These are phyloP conservation scores for Catharus ustulatus DNA, from an alignment of 2,797 vertebrate genomes.

Conservation along the genomic window DNA sequence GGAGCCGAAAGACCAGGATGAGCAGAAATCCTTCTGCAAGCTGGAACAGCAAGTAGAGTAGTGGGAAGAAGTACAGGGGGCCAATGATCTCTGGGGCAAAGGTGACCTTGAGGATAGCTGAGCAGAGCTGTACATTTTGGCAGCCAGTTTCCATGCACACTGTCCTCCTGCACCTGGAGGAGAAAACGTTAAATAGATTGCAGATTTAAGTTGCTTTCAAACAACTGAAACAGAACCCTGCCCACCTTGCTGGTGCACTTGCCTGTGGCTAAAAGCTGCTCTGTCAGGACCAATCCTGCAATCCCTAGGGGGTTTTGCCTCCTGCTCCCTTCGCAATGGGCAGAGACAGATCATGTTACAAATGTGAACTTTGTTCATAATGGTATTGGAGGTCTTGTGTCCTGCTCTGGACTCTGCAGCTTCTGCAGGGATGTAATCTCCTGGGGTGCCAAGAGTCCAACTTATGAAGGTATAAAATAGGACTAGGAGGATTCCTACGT, in stretches of 20 bases:
- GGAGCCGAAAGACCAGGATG: slow-evolving; percentile 76
- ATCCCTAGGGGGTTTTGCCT: background rate
- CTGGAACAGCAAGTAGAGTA: slow-evolving; percentile 84
- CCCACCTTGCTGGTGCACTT: background rate
- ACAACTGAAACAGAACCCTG: background rate
- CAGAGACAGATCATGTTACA: background rate
- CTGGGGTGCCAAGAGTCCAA: background rate
- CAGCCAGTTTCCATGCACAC: slow-evolving; percentile 86
- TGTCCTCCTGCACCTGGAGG: slow-evolving; percentile 78
- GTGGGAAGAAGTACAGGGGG: slow-evolving; percentile 85
- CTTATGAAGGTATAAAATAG: background rate
- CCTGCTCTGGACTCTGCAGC: background rate
- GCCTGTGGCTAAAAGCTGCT: background rate
- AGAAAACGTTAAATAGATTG: background rate
- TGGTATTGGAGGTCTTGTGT: background rate
- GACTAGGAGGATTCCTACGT: background rate
- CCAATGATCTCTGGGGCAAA: slow-evolving; percentile 80
- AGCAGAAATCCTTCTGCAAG: slow-evolving; percentile 80
- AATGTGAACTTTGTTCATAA: background rate
- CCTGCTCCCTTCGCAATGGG: accelerated
- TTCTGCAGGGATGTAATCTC: background rate
- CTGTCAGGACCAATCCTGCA: background rate
- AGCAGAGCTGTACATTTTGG: slow-evolving; percentile 86
- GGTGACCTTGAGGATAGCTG: slow-evolving; percentile 81
- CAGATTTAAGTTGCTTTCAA: background rate